Conservation (phyloP, 2,888 invertebrate species). For the Heliconius cydno region DNA sequence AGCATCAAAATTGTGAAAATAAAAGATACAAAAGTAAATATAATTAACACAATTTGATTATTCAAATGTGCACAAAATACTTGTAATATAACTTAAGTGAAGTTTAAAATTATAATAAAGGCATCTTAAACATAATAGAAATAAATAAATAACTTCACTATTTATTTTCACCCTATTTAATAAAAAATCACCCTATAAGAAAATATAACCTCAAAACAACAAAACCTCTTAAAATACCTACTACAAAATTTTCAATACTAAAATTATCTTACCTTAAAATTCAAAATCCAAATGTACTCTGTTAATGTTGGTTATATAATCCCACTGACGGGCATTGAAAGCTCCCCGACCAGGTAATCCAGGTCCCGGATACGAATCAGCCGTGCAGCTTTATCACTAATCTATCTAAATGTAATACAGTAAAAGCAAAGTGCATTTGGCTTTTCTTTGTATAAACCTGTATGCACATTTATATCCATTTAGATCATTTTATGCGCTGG, state of each 20-base stretch:
- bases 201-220: neutral
- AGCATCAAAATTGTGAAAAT: neutral
- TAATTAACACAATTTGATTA: no score
- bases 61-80: no score
- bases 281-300: slow-evolving; percentile 8
- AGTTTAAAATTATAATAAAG: no score
- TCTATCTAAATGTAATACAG: slow-evolving; percentile 17
- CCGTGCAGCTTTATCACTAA: slow-evolving; percentile 18
- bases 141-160: no score
- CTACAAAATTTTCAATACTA: neutral
- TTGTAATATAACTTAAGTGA: no score
- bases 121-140: no score
- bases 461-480: neutral
- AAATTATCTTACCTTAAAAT: slow-evolving; percentile 1
- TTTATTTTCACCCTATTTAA: no score
- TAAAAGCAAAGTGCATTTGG: slow-evolving; percentile 14
- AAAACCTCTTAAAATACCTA: neutral
- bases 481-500: neutral
- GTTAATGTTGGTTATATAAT: slow-evolving; percentile 22
- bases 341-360: slow-evolving; percentile 12
- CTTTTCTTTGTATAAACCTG: slow-evolving; percentile 5
- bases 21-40: no score
- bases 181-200: neutral
- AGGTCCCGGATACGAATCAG: slow-evolving; percentile 23
- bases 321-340: slow-evolving; percentile 11